A percentile compares a stretch with the other conserved stretches of the same genome.
Conservation (phyloP, 2,888 invertebrate genomes). For the Lasioglossum villosulum region DNA sequence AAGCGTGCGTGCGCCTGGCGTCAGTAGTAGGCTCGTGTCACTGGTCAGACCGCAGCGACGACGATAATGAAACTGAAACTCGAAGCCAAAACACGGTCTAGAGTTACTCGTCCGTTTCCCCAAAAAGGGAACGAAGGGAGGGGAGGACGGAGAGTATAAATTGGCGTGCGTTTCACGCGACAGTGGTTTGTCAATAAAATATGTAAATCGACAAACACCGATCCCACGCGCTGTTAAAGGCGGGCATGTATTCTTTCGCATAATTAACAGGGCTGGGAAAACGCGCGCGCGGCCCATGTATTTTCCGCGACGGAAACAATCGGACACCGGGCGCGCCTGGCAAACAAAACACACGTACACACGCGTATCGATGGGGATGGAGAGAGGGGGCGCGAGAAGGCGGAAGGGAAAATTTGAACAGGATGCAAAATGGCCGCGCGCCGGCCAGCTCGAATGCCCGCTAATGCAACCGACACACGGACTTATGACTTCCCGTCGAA, state of each 20-base stretch:
- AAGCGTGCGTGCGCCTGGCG: not conserved
- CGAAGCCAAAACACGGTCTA: not conserved
- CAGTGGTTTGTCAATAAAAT: slow-evolving; percentile 3
- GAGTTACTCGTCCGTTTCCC: not conserved
- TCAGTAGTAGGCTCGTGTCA: not conserved
- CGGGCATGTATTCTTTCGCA: not conserved
- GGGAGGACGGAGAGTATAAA: not conserved
- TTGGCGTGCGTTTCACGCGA: not conserved
- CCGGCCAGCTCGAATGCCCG: slow-evolving; percentile 20
- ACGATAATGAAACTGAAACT: not conserved
- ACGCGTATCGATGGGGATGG: not conserved
- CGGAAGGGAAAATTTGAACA: not conserved
- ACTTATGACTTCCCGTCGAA: slow-evolving; percentile 34
- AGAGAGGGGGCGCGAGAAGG: not conserved
- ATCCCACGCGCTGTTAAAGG: not conserved
- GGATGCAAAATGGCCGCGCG: not conserved
- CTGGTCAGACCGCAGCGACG: not conserved
- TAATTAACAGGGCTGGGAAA: slow-evolving; percentile 4
- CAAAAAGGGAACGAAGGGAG: not conserved
- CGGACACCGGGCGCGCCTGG: not conserved
- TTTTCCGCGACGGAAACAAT: slow-evolving; percentile 5
- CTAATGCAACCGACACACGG: slow-evolving; percentile 25
- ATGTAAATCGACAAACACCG: not conserved
- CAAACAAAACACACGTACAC: not conserved
- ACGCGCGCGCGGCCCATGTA: slow-evolving; percentile 10